phyloP scores from a whole-genome alignment of 2,113 vertebrate genomes.

The Gallinago media region DNA sequence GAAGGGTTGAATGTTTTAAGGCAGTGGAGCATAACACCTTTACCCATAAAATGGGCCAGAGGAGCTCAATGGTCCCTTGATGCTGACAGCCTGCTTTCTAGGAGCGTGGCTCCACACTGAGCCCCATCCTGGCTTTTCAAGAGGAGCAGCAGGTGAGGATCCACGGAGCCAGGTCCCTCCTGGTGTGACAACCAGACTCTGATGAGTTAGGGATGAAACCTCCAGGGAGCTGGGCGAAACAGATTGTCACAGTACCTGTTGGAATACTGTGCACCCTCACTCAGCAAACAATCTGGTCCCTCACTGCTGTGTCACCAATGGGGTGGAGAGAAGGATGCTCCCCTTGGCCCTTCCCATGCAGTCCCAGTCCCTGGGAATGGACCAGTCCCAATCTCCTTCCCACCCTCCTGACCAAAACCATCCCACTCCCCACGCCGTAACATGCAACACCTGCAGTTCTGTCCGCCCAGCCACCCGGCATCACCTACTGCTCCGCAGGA shows the following conservation, averaged over 20 bases:
- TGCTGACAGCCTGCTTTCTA: background rate
- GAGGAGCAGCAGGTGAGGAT: background rate
- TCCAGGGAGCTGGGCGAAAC: background rate
- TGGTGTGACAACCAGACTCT: fast-evolving
- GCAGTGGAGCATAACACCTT: background rate
- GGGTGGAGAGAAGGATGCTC: fast-evolving
- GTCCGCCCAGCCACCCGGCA: fast-evolving
- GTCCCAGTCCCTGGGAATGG: fast-evolving
- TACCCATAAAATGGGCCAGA: background rate
- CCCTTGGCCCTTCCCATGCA: background rate
- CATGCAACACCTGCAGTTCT: background rate
- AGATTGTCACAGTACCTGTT: background rate
- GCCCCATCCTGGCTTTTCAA: fast-evolving
- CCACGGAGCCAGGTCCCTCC: fast-evolving
- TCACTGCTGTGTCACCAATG: fast-evolving
- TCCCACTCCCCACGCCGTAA: fast-evolving
- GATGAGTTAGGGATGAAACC: background rate
- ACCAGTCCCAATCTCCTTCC: background rate
- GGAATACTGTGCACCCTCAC: fast-evolving
- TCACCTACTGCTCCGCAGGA: background rate
- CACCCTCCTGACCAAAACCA: background rate
- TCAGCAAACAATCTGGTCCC: fast-evolving
- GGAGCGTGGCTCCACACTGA: background rate
- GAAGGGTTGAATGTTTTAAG: background rate
- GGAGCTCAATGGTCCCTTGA: background rate